Conservation (phyloP, 2,888 invertebrate species). For the Argyresthia albistria region DNA sequence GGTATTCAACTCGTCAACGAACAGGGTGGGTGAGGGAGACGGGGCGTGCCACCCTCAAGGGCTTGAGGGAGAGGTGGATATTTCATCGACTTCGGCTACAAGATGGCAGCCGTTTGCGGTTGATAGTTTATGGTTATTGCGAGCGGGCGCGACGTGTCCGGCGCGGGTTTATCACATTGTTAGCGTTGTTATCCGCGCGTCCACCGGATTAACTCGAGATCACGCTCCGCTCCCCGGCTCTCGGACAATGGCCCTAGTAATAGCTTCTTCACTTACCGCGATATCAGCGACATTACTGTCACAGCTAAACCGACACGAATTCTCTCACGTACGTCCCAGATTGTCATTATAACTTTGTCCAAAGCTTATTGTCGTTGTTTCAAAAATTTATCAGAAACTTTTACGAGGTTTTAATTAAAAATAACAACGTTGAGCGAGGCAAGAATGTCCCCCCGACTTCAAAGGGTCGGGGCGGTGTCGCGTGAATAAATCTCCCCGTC, state of each 20-base stretch:
- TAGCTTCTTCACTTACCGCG: conserved; percentile 40
- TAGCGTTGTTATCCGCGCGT: conserved; percentile 64
- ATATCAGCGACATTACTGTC: conserved; percentile 10
- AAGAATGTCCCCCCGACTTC: conserved; percentile 56
- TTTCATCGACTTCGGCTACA: conserved; percentile 61
- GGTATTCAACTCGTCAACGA: conserved; percentile 26
- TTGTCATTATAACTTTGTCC: too few relatives aligned
- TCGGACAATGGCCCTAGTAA: conserved; percentile 42
- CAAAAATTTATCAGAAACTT: conserved; percentile 18
- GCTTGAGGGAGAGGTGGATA: conserved; percentile 53
- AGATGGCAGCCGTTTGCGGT: conserved; percentile 71
- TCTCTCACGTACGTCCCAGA: background rate
- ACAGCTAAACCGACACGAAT: background rate
- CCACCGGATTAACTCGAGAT: conserved; percentile 60
- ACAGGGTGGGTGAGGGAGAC: conserved; percentile 37
- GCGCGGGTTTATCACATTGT: conserved; percentile 67
- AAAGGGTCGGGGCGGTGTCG: conserved; percentile 60
- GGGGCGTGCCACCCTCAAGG: conserved; percentile 19
- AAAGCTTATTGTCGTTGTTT: background rate
- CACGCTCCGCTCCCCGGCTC: conserved; percentile 31
- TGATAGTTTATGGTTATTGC: conserved; percentile 73
- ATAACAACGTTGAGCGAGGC: conserved; percentile 35
- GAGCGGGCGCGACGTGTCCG: conserved; percentile 60
- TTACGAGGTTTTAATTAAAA: conserved; percentile 62
- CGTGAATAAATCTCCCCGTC: conserved; percentile 53